Percentiles rank a stretch among this genome's conserved stretches.
phyloP scores from a whole-genome alignment of 2,888 invertebrate genomes.

The Zaprionus obscuricornis region DNA sequence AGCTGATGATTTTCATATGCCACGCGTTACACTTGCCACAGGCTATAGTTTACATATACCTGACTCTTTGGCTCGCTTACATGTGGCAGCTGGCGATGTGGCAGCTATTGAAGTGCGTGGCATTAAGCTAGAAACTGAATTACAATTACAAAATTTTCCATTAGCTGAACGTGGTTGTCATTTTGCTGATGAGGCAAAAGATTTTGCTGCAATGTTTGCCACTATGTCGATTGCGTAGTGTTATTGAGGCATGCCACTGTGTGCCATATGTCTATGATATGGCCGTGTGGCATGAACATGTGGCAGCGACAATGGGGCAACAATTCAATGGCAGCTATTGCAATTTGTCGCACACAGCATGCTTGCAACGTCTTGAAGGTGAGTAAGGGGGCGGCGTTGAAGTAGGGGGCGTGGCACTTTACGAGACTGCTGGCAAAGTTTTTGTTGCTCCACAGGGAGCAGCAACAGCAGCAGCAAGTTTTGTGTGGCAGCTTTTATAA shows the following conservation, averaged over 20 bases:
- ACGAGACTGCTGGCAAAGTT: too few relatives aligned
- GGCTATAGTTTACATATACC: conserved; percentile 69
- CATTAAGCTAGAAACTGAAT: conserved; percentile 42
- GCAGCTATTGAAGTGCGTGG: conserved; percentile 45
- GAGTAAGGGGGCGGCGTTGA: too few relatives aligned
- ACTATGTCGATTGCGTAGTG: conserved; percentile 58
- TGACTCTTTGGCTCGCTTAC: conserved; percentile 51
- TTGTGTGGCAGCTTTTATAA: background rate
- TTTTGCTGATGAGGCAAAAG: conserved; percentile 60
- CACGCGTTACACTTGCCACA: conserved; percentile 23
- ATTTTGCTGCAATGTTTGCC: conserved; percentile 64
- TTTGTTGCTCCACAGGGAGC: too few relatives aligned
- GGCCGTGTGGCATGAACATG: too few relatives aligned
- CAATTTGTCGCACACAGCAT: conserved; percentile 62
- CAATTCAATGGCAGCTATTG: conserved; percentile 51
- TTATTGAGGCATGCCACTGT: conserved; percentile 67
- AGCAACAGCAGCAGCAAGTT: background rate
- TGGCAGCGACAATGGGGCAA: background rate
- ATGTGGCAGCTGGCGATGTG: conserved; percentile 55
- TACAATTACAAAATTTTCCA: conserved; percentile 45
- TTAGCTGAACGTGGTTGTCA: conserved; percentile 65
- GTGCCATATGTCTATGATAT: conserved; percentile 52
- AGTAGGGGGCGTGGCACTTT: too few relatives aligned
- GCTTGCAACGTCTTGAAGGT: conserved; percentile 69
- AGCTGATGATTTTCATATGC: conserved; percentile 61